These are phyloP conservation scores for Hyperoodon ampullatus DNA, from an alignment of 2,113 vertebrate species.

Conservation along the genomic window DNA sequence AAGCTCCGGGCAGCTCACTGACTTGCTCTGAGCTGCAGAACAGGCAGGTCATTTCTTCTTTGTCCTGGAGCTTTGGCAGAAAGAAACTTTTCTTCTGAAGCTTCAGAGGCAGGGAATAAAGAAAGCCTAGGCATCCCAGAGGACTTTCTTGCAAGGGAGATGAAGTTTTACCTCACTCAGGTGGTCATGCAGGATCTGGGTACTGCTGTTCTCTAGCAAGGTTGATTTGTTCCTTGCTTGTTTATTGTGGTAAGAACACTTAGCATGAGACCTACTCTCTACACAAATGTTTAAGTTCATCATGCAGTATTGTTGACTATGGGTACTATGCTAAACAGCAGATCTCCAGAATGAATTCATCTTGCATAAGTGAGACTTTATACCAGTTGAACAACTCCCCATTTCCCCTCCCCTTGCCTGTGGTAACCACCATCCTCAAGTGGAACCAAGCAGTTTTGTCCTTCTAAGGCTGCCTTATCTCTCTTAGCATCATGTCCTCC, in stretches of 20 bases:
- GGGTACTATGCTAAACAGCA: neutral
- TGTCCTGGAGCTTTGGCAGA: neutral
- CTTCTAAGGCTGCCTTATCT: neutral
- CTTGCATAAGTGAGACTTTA: neutral
- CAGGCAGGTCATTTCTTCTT: slow-evolving; percentile 18
- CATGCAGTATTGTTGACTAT: neutral
- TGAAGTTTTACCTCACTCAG: neutral
- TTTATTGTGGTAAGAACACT: neutral
- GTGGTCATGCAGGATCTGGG: neutral
- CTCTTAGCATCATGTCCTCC: neutral
- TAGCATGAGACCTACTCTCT: neutral
- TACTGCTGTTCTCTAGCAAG: neutral
- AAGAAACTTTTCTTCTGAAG: slow-evolving; percentile 51
- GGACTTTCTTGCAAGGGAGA: neutral
- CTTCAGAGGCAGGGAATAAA: slow-evolving; percentile 33
- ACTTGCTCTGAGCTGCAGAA: neutral
- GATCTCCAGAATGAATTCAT: neutral
- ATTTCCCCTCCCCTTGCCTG: neutral
- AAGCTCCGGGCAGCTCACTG: neutral
- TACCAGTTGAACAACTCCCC: neutral
- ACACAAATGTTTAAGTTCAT: neutral
- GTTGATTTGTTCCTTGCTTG: neutral
- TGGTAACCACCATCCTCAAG: neutral
- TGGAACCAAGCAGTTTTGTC: neutral
- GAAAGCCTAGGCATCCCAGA: neutral